These are phyloP conservation scores for Gobio occitaniae DNA, from an alignment of 2,797 vertebrate species.

Conservation along the genomic window DNA sequence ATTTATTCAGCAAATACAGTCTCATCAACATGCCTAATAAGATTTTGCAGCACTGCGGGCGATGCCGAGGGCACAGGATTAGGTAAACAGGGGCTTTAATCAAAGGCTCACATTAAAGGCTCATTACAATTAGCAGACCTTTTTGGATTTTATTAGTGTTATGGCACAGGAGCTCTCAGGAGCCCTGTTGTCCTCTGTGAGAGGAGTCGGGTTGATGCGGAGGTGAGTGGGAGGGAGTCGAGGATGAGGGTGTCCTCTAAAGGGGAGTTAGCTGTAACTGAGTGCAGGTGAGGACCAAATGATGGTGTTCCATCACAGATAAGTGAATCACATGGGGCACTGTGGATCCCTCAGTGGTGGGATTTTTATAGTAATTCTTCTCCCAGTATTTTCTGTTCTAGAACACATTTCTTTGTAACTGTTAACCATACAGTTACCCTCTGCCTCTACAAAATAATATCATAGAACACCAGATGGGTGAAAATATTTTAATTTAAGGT, in stretches of 20 bases:
- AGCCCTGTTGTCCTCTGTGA: not conserved
- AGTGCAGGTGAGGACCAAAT: slow-evolving; percentile 1
- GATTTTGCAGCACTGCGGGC: slow-evolving; percentile 38
- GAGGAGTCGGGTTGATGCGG: not conserved
- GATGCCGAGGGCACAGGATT: slow-evolving; percentile 43
- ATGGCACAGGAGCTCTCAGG: slow-evolving; percentile 22
- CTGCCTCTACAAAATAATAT: not conserved
- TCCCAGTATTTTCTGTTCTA: slow-evolving; percentile 35
- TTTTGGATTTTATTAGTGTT: slow-evolving; percentile 44
- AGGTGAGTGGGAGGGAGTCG: not conserved
- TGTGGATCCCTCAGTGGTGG: not conserved
- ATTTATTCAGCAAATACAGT: slow-evolving; percentile 62
- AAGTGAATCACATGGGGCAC: not conserved
- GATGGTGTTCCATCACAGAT: not conserved
- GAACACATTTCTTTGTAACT: slow-evolving; percentile 33
- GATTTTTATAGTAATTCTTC: not conserved
- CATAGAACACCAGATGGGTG: not conserved
- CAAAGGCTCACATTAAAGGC: slow-evolving; percentile 61
- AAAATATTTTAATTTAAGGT: not conserved
- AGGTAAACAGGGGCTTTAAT: slow-evolving; percentile 63
- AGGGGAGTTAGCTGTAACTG: slow-evolving; percentile 9
- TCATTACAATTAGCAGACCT: slow-evolving; percentile 49
- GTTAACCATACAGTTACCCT: not conserved
- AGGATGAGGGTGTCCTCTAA: not conserved
- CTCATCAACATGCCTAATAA: slow-evolving; percentile 63